Conservation (phyloP, 2,113 vertebrate genomes). For the Vireo altiloquus region DNA sequence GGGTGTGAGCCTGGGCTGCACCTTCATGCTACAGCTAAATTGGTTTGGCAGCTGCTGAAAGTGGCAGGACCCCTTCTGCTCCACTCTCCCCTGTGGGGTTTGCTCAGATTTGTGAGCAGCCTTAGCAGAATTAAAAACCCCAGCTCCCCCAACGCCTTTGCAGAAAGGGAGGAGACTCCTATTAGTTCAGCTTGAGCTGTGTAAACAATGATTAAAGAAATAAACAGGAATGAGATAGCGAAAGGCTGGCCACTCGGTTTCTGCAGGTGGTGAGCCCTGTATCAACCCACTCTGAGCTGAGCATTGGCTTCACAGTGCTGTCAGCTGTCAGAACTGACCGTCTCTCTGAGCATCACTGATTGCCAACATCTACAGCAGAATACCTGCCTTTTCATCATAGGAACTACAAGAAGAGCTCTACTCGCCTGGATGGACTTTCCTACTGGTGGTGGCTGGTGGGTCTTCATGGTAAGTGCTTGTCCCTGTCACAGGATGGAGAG, state of each 20-base stretch:
- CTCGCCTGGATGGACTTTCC: fast-evolving
- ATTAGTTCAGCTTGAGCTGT: background rate
- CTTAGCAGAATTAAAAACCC: background rate
- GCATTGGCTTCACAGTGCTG: background rate
- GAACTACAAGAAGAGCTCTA: background rate
- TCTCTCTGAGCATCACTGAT: background rate
- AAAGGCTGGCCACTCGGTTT: background rate
- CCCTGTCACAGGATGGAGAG: background rate
- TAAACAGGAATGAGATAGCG: background rate
- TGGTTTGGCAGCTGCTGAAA: background rate
- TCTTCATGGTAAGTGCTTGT: background rate
- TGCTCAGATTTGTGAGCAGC: fast-evolving
- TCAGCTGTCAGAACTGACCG: background rate
- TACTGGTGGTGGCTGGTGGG: background rate
- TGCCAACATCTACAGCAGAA: background rate
- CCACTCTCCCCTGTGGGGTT: fast-evolving
- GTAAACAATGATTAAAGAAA: background rate
- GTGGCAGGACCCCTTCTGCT: background rate
- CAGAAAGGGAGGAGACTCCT: background rate
- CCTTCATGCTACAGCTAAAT: background rate
- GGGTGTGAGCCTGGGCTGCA: background rate
- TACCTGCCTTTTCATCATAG: background rate
- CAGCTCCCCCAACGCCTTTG: background rate
- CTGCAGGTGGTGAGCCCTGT: fast-evolving
- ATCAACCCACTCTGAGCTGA: background rate